A percentile compares a stretch with the other conserved stretches of the same genome.
Conservation (phyloP, 2,113 vertebrate genomes). For the Chrysemys picta region DNA sequence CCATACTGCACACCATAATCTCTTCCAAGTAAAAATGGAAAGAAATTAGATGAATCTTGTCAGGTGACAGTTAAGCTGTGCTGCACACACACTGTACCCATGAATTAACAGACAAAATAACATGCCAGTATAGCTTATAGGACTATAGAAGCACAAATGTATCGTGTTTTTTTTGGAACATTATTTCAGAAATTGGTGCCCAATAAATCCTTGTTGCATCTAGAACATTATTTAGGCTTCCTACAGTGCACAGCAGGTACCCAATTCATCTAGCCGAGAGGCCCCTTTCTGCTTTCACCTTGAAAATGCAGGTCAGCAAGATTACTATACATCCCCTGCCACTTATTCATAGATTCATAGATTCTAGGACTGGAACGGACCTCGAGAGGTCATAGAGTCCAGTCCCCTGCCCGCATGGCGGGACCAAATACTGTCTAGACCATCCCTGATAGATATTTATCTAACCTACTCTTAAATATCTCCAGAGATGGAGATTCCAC, state of each 20-base stretch:
- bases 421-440: no score
- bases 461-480: no score
- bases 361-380: no score
- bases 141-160: background rate
- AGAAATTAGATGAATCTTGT: background rate
- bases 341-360: background rate
- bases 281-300: background rate
- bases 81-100: background rate
- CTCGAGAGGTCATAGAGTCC: no score
- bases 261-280: background rate
- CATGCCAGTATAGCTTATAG: background rate
- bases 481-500: no score
- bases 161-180: background rate
- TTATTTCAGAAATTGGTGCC: background rate
- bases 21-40: background rate
- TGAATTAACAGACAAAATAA: background rate
- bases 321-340: background rate
- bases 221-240: background rate
- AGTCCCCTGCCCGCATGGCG: no score
- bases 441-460: no score
- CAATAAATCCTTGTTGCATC: background rate
- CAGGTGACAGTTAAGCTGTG: background rate
- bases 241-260: background rate
- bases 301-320: background rate
- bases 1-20: fast-evolving